A percentile compares a stretch with the other conserved stretches of the same genome.
phyloP scores from a whole-genome alignment of 2,888 invertebrate genomes.

The Steromphala cineraria region DNA sequence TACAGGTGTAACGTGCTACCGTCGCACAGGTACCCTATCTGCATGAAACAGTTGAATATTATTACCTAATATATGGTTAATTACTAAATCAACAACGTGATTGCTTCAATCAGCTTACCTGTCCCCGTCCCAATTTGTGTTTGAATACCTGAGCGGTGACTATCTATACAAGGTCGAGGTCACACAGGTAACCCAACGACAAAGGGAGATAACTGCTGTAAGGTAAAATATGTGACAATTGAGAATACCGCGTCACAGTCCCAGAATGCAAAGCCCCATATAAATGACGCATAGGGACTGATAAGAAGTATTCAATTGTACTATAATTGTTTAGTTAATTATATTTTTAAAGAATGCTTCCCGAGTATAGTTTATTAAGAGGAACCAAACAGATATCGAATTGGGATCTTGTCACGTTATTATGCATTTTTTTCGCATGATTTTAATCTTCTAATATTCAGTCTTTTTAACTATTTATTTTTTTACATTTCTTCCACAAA shows the following conservation, averaged over 20 bases:
- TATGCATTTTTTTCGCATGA: too few species aligned
- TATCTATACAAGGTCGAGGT: constrained; percentile 22
- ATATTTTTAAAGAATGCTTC: too few species aligned
- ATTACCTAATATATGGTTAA: neutral
- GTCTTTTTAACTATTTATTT: too few species aligned
- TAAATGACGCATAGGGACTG: too few species aligned
- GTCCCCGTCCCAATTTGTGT: constrained; percentile 30
- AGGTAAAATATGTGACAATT: neutral
- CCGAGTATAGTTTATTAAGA: too few species aligned
- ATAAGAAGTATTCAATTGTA: too few species aligned
- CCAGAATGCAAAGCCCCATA: neutral
- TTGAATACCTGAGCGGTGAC: constrained; percentile 47
- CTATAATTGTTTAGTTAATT: too few species aligned
- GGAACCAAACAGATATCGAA: too few species aligned
- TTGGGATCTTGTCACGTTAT: too few species aligned
- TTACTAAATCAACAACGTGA: neutral
- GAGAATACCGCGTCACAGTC: neutral
- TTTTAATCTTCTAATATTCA: too few species aligned
- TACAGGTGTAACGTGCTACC: neutral
- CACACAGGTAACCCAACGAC: neutral
- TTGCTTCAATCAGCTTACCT: neutral
- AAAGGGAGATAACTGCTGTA: neutral
- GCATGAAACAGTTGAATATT: neutral
- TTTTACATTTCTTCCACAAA: too few species aligned
- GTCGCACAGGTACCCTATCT: neutral